Evolutionary conservation across 2,113 vertebrate genomes (phyloP).

Genomic region (Lepus americanus): DNA sequence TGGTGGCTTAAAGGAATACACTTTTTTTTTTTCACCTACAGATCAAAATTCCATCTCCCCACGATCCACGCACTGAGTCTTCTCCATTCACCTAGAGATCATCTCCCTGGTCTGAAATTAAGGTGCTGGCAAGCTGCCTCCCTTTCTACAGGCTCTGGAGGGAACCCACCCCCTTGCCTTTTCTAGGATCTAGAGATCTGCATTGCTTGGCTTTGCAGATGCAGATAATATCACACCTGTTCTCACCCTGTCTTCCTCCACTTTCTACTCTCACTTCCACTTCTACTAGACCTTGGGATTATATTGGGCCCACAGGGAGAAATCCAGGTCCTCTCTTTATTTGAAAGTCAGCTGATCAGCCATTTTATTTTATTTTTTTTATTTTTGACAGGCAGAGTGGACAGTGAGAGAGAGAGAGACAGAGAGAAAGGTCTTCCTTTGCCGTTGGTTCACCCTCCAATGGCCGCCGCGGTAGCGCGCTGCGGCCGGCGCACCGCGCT

Average conservation of each 20-base stretch:
- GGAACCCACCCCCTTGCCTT: not conserved
- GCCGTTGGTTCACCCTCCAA: no score
- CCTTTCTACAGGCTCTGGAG: not conserved
- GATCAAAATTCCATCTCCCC: not conserved
- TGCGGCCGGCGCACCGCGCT: no score
- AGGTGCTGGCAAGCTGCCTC: not conserved
- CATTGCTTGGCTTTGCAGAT: not conserved
- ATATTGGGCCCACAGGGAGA: not conserved
- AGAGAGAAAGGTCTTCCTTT: no score
- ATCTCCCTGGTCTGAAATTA: not conserved
- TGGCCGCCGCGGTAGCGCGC: no score
- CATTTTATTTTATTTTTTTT: no score
- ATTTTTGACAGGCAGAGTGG: no score
- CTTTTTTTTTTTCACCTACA: not conserved
- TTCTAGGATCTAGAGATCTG: not conserved
- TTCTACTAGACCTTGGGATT: not conserved
- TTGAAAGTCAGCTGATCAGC: conserved; percentile 3
- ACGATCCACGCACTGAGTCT: no score
- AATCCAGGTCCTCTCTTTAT: not conserved
- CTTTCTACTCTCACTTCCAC: not conserved
- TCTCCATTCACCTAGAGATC: not conserved
- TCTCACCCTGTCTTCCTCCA: not conserved
- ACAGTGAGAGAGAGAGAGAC: no score
- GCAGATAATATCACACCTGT: not conserved
- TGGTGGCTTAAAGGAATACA: not conserved